A percentile compares a stretch with the other conserved stretches of the same genome.
Conservation (phyloP, 2,888 invertebrate genomes). For the Lasioglossum oenotherae region DNA sequence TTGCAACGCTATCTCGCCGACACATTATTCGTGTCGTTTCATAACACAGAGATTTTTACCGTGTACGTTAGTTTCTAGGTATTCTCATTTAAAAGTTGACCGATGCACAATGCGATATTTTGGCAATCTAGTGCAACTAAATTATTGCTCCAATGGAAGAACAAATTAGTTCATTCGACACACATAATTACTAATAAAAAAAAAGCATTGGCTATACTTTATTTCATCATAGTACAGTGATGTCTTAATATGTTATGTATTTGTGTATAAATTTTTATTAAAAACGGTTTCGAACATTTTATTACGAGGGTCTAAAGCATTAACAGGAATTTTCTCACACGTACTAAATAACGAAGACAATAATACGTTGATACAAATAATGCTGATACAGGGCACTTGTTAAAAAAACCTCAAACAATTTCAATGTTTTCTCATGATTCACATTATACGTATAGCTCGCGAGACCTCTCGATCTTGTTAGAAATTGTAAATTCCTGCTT, state of each 20-base stretch:
- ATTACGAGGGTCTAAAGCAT: not conserved
- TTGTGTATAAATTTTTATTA: not conserved
- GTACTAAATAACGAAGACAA: not conserved
- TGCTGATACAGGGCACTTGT: not conserved
- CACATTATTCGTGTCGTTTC: conserved; percentile 48
- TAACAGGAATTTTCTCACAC: not conserved
- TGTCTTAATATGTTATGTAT: not conserved
- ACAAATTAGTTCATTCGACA: not conserved
- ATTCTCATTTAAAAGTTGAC: conserved; percentile 37
- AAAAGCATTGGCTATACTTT: not conserved
- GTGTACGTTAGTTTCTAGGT: conserved; percentile 38
- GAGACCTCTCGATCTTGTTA: not conserved
- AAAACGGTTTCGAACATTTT: not conserved
- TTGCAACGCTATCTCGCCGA: conserved; percentile 12
- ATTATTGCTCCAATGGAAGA: not conserved
- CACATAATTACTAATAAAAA: not conserved
- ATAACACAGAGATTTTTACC: conserved; percentile 38
- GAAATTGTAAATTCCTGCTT: not conserved
- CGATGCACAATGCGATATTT: not conserved
- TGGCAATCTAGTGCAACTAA: not conserved
- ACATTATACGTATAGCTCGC: not conserved
- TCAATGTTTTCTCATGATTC: not conserved
- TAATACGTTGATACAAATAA: not conserved
- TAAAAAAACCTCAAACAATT: not conserved
- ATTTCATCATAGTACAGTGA: not conserved